Percentiles rank a stretch among this genome's conserved stretches.
phyloP scores from a whole-genome alignment of 2,888 invertebrate genomes.

The Bellardia pandia region DNA sequence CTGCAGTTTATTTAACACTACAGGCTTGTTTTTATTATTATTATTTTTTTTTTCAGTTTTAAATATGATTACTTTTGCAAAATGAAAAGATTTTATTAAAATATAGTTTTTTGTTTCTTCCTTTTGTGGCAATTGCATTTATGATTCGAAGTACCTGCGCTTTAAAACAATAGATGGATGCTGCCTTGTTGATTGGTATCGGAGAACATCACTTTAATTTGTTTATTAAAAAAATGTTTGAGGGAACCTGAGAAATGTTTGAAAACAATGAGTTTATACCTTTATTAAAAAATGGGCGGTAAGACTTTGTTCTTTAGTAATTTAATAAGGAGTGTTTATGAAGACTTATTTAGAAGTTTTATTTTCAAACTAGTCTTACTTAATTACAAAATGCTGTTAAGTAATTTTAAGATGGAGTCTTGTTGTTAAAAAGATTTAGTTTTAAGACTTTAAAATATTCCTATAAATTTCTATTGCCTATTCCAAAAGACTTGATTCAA shows the following conservation, averaged over 20 bases:
- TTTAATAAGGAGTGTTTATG: not conserved
- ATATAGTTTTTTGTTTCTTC: conserved; percentile 15
- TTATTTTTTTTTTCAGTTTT: conserved; percentile 6
- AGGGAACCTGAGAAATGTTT: conserved; percentile 23
- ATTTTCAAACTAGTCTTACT: not conserved
- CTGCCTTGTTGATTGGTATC: conserved; percentile 45
- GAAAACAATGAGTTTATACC: not conserved
- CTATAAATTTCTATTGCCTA: too few species aligned
- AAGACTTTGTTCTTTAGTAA: not conserved
- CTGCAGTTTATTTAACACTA: conserved; percentile 61
- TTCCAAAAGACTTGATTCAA: too few species aligned
- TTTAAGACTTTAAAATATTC: too few species aligned
- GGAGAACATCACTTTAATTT: conserved; percentile 48
- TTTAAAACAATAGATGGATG: conserved; percentile 26
- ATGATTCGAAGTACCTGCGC: conserved; percentile 7
- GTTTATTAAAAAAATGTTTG: conserved; percentile 35
- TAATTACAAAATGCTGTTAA: too few species aligned
- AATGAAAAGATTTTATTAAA: conserved; percentile 33
- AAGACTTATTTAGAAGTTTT: not conserved
- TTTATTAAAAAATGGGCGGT: not conserved
- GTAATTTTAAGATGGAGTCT: too few species aligned
- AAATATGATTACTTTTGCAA: conserved; percentile 52
- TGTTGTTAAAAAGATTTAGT: too few species aligned
- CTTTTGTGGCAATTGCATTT: conserved; percentile 14
- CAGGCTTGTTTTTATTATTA: conserved; percentile 3